Evolutionary conservation across 2,888 invertebrate genomes (phyloP), one percentile per base, ranked within the genome.

Genomic region (Cosmia pyralina): DNA sequence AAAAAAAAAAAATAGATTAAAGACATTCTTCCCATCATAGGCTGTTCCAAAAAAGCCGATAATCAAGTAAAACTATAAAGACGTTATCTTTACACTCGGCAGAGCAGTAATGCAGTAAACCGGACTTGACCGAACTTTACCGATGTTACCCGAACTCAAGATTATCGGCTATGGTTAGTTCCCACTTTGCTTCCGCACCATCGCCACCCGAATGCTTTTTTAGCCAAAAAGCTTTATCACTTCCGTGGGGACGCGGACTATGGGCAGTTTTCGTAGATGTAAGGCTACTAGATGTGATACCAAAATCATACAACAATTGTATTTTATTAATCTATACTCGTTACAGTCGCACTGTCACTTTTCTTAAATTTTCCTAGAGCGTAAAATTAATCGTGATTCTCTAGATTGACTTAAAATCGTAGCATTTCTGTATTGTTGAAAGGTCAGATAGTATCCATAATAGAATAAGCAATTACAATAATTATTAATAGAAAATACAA

Each of bases 221-320:
- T 95, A 93, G 93, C 92, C 95, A 94, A 95, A 95, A 95, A 95
- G 93, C 94, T 96, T 96, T 96, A 96, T 96, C 94, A 95, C 95
- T 96, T 96, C 95, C 96, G 94, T 93, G 92, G 94, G 95, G 94
- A 91, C 90, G 89, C 89, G 92, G 92, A 88, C 90, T 90, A 83
- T 89, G 93, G 90, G 89, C 89, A 90, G 84, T 83, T 72, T 46
- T 63, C 88, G 53, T 19, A 53, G 92, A 91, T 77, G 7, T 86
- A 69, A 13, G 75, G 48, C 13, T 34, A 59, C 91, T 92, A 65
- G 93, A 93, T 87, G 76, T 6, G 90, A 13, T 34, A 63, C 2
- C 8, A 41, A 44, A 8, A 57, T 34, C 4, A 57, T 17, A n/a
- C 15, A 17, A 19, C 10, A 5, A 28, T 28, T 6, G 1, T n/a